Evolutionary conservation across 2,797 vertebrate genomes (phyloP).

Genomic region (Amphiprion clarkii): DNA sequence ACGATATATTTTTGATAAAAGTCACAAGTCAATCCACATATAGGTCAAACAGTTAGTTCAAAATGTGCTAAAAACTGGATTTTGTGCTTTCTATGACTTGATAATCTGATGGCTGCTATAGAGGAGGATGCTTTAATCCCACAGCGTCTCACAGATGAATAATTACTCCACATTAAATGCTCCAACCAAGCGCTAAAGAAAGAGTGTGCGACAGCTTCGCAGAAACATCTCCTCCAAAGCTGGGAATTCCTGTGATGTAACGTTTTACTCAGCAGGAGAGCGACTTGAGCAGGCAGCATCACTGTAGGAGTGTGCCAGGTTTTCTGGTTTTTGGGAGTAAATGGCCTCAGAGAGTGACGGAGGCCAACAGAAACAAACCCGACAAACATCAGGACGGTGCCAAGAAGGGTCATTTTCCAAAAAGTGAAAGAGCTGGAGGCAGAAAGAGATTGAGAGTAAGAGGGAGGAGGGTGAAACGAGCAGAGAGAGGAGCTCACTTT

Average conservation of each 20-base stretch:
- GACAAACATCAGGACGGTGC: not conserved
- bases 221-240: conserved; percentile 43
- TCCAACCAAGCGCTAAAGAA: conserved; percentile 6
- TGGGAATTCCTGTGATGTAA: conserved; percentile 64
- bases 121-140: not conserved
- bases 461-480: conserved; percentile 14
- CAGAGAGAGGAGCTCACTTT: conserved; percentile 62
- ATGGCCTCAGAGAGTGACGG: conserved; percentile 9
- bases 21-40: too few relatives aligned
- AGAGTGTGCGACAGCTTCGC: conserved; percentile 24
- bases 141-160: conserved; percentile 29
- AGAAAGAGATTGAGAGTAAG: not conserved
- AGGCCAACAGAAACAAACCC: conserved; percentile 4
- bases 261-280: conserved; percentile 43
- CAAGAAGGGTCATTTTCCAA: not conserved
- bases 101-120: conserved; percentile 18
- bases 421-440: conserved; percentile 10
- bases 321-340: conserved; percentile 36
- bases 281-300: conserved; percentile 47
- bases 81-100: conserved; percentile 19
- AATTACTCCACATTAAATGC: conserved; percentile 22
- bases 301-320: conserved; percentile 8
- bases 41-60: conserved; percentile 31
- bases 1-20: too few relatives aligned
- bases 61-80: conserved; percentile 28